A percentile compares a stretch with the other conserved stretches of the same genome.
These are phyloP conservation scores for Brachionus angularis DNA, from an alignment of 1,140 invertebrate species.

Conservation along the genomic window DNA sequence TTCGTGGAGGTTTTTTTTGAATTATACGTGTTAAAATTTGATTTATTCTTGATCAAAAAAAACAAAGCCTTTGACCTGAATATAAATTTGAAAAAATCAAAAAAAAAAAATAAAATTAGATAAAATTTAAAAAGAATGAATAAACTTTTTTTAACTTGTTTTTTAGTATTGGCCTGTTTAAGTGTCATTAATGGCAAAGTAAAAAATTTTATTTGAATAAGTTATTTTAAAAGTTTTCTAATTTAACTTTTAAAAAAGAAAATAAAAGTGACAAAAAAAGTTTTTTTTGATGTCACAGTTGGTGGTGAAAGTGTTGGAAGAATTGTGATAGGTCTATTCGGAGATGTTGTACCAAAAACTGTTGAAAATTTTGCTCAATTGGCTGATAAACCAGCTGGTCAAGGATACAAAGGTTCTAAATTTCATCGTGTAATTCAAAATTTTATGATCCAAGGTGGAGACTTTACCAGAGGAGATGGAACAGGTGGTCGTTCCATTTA, in stretches of 20 bases:
- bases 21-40: slow-evolving; percentile 34
- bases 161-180: neutral
- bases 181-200: slow-evolving; percentile 15
- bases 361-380: slow-evolving; percentile 80
- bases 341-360: slow-evolving; percentile 91
- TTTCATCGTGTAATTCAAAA: slow-evolving; percentile 55
- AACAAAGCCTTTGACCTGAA: neutral
- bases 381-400: slow-evolving; percentile 12
- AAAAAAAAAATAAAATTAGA: neutral
- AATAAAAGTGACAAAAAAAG: slow-evolving; percentile 59
- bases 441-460: slow-evolving; percentile 58
- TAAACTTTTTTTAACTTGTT: neutral
- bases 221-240: neutral
- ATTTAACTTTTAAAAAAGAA: neutral
- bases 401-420: slow-evolving; percentile 51
- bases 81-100: neutral
- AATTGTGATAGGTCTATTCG: slow-evolving; percentile 92
- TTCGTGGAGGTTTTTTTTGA: neutral
- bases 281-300: slow-evolving; percentile 83
- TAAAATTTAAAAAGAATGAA: neutral
- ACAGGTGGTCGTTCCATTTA: slow-evolving; percentile 68
- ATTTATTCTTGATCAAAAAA: slow-evolving; percentile 17
- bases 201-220: neutral
- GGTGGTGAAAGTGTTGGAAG: slow-evolving; percentile 74
- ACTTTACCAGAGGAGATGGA: slow-evolving; percentile 53